A percentile compares a stretch with the other conserved stretches of the same genome.
Conservation (phyloP, 2,113 vertebrate genomes). For the Seriola quinqueradiata region DNA sequence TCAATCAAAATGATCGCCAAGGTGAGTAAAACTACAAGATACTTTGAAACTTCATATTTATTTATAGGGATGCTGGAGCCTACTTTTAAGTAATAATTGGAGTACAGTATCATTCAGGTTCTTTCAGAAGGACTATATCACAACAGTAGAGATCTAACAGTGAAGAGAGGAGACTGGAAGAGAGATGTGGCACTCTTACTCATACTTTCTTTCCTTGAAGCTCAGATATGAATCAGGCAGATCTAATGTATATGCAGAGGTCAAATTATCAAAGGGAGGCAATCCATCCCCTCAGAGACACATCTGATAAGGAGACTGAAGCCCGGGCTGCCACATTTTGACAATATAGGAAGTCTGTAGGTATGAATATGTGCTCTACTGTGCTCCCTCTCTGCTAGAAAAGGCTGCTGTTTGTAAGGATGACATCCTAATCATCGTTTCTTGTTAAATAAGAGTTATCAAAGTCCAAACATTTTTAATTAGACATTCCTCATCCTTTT, state of each 20-base stretch:
- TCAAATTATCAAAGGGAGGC: background rate
- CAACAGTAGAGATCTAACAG: background rate
- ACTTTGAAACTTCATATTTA: background rate
- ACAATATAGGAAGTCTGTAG: background rate
- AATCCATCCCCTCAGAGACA: background rate
- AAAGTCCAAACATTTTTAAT: conserved; percentile 33
- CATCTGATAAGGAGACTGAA: background rate
- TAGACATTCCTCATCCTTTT: conserved; percentile 26
- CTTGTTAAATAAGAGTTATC: conserved; percentile 32
- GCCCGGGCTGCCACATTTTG: background rate
- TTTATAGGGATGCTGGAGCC: background rate
- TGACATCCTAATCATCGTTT: conserved; percentile 30
- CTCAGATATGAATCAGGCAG: background rate
- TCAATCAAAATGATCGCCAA: background rate
- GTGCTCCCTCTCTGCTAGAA: background rate
- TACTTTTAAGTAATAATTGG: background rate
- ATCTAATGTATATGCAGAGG: too few relatives aligned
- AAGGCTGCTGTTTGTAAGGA: background rate
- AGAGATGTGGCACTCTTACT: background rate
- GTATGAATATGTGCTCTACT: background rate
- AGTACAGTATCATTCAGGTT: background rate
- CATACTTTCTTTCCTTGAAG: background rate
- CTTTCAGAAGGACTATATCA: background rate
- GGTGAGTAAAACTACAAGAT: background rate
- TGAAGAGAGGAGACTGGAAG: background rate